Evolutionary conservation across 2,113 vertebrate genomes (phyloP).

Genomic region (Carettochelys insculpta): DNA sequence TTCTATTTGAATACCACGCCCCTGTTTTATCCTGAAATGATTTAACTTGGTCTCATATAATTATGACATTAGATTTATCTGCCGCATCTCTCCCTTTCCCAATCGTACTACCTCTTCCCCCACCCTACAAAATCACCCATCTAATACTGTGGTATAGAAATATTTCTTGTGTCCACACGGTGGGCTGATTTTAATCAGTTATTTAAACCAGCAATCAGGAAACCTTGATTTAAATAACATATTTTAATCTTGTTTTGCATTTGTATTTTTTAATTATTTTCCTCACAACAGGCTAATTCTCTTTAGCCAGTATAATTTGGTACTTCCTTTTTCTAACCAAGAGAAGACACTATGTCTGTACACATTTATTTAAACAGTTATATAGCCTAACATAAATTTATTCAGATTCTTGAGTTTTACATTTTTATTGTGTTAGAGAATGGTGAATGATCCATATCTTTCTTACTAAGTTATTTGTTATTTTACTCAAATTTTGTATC

Average conservation of each 20-base stretch:
- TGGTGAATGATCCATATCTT: background rate
- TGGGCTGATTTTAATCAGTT: background rate
- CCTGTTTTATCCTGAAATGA: background rate
- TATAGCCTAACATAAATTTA: background rate
- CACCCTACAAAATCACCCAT: background rate
- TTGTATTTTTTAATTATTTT: background rate
- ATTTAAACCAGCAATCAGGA: background rate
- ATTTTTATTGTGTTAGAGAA: conserved; percentile 21
- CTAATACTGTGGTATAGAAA: background rate
- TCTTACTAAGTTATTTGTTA: background rate
- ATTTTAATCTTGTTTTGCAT: background rate
- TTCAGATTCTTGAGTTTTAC: background rate
- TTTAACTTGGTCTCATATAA: background rate
- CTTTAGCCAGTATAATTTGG: background rate
- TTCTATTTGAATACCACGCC: conserved; percentile 47
- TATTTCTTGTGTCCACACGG: background rate
- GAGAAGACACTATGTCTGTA: background rate
- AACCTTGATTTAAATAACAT: background rate
- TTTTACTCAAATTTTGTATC: background rate
- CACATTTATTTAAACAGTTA: background rate
- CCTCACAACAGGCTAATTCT: background rate
- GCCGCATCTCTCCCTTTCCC: background rate
- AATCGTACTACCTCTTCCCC: background rate
- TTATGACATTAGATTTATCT: background rate
- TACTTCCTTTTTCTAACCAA: background rate